phyloP scores from a whole-genome alignment of 2,888 invertebrate species.

The Thereva unica region DNA sequence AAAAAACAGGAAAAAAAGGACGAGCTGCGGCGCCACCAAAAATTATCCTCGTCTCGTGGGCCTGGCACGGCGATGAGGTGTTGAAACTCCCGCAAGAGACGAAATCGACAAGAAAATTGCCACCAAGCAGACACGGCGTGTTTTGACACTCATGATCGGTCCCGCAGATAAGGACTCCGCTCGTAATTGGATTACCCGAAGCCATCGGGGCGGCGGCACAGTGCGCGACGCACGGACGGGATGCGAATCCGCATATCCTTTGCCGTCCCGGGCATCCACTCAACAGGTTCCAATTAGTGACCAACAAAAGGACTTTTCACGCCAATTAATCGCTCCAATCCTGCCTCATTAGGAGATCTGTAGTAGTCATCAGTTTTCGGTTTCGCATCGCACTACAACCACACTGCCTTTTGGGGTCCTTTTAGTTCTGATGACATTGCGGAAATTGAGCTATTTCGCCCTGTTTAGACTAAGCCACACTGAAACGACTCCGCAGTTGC shows the following conservation, averaged over 20 bases:
- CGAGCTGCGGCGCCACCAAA: conserved; percentile 36
- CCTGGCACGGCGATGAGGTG: conserved; percentile 25
- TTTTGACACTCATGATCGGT: conserved; percentile 37
- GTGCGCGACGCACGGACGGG: background rate
- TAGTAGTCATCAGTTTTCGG: no score
- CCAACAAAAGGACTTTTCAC: conserved; percentile 14
- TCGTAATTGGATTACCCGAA: conserved; percentile 34
- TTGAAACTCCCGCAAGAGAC: conserved; percentile 25
- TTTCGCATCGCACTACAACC: no score
- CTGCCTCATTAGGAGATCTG: background rate
- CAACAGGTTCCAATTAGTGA: conserved; percentile 28
- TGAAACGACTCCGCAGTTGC: no score
- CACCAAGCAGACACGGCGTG: conserved; percentile 24
- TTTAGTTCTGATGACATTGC: no score
- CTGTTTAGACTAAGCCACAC: no score
- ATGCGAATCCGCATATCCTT: background rate
- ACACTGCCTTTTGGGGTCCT: no score
- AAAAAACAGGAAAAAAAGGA: conserved; percentile 28
- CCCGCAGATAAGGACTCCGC: conserved; percentile 31
- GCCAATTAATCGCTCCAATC: conserved; percentile 34
- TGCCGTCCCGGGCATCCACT: background rate
- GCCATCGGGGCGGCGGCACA: background rate
- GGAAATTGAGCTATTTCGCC: no score
- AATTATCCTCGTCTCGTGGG: conserved; percentile 34
- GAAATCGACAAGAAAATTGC: conserved; percentile 26